Conservation (phyloP, 2,888 invertebrate species). For the Melanophora roralis region DNA sequence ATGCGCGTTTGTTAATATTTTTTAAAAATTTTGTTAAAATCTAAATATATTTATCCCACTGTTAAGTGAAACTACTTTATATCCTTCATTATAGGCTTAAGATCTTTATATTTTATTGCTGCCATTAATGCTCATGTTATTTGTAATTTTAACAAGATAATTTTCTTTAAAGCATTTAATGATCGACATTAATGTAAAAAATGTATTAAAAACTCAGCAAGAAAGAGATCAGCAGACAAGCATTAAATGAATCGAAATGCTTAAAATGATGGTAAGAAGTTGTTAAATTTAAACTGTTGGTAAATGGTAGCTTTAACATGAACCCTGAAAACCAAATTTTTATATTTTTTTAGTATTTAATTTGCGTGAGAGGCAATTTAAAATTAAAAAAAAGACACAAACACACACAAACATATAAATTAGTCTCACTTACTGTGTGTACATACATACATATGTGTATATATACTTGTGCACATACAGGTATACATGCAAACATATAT, state of each 20-base stretch:
- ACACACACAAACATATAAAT: slow-evolving; percentile 66
- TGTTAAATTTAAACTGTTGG: slow-evolving; percentile 6
- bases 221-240: not conserved
- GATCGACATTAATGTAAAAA: slow-evolving; percentile 60
- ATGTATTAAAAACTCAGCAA: slow-evolving; percentile 42
- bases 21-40: not conserved
- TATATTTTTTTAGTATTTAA: slow-evolving; percentile 1
- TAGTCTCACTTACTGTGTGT: slow-evolving; percentile 66
- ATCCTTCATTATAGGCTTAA: slow-evolving; percentile 63
- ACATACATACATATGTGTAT: not conserved
- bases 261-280: slow-evolving; percentile 18
- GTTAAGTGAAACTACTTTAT: slow-evolving; percentile 66
- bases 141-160: slow-evolving; percentile 77
- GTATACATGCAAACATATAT: no score
- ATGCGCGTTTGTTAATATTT: no score
- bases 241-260: slow-evolving; percentile 7
- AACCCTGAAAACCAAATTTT: not conserved
- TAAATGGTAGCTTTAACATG: slow-evolving; percentile 2
- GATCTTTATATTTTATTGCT: slow-evolving; percentile 65
- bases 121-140: slow-evolving; percentile 73
- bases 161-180: slow-evolving; percentile 75
- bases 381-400: slow-evolving; percentile 39
- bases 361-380: slow-evolving; percentile 59
- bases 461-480: no score
- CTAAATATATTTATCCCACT: slow-evolving; percentile 41